Evolutionary conservation across 1,140 invertebrate genomes (phyloP), one percentile per base, ranked within the genome.

Genomic region (Theocolax elegans): DNA sequence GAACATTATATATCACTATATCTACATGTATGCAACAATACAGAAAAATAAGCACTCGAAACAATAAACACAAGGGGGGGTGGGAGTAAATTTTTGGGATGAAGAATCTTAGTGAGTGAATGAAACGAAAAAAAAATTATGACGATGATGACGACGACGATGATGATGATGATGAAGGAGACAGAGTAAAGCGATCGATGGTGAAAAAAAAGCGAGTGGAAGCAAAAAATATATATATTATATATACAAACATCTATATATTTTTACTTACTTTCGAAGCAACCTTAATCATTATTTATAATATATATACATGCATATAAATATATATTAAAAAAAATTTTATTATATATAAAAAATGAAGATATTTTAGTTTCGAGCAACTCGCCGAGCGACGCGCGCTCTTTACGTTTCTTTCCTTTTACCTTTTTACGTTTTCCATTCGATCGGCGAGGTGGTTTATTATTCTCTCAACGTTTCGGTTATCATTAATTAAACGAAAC

Each of bases 201-300:
- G 40, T 46, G 56, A 51, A 73, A 71, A 68, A 72, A 71, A n/a
- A n/a, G 72, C 40, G 53, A 75, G 73, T 70, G 65, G 12, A 69
- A 64, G 56, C 71, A 74, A 78, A 77, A 72, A 72, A 42, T 59
- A 68, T 69, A 68, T 71, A 71, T 73, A 56, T 25, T 70, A 69
- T 75, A 74, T 74, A 75, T 71, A 71, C 29, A 76, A 38, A 73
- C 51, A 73, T 66, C 42, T 60, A 70, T 69, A 77, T 74, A 76
- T 73, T 77, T 81, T 79, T 80, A 76, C 74, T 81, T 81, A 81
- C 75, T 80, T 81, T 81, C 72, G 74, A 79, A 75, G 51, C 70
- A 76, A 78, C 76, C 54, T 74, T 69, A 74, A 68, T 72, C 35
- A 72, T 73, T 72, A 75, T 76, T 75, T 80, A 77, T 79, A 78